Evolutionary conservation across 2,888 invertebrate genomes (phyloP).

Genomic region (Gryllus longicercus): DNA sequence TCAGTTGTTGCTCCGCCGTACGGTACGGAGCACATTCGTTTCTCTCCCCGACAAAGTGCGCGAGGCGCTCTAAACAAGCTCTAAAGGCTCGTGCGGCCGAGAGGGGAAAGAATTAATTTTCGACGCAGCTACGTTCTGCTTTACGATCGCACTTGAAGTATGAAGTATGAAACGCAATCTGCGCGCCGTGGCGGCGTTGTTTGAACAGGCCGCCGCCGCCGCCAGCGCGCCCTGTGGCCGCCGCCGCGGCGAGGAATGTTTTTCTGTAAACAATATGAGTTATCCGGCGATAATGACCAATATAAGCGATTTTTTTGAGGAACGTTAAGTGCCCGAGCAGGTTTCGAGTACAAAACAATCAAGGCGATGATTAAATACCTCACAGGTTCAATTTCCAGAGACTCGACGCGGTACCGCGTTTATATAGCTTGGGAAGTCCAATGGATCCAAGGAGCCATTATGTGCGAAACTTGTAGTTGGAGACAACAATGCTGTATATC

Average conservation of each 20-base stretch:
- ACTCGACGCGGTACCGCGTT: too few species aligned
- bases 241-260: background rate
- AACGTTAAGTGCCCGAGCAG: too few species aligned
- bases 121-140: conserved; percentile 3
- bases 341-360: too few species aligned
- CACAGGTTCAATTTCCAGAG: too few species aligned
- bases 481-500: too few species aligned
- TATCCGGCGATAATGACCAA: too few species aligned
- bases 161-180: background rate
- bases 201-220: background rate
- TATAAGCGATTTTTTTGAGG: too few species aligned
- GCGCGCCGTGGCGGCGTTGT: background rate
- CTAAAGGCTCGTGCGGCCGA: background rate
- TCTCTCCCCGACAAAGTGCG: background rate
- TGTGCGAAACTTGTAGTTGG: too few species aligned
- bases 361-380: too few species aligned
- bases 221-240: background rate
- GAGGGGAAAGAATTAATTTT: conserved; percentile 17
- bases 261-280: too few species aligned
- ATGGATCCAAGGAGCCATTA: too few species aligned
- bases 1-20: background rate
- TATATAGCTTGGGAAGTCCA: too few species aligned
- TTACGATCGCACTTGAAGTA: conserved; percentile 17
- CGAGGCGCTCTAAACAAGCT: conserved; percentile 8
- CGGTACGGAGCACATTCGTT: background rate